Conservation (phyloP, 2,888 invertebrate species). For the Ametastegia equiseti region DNA sequence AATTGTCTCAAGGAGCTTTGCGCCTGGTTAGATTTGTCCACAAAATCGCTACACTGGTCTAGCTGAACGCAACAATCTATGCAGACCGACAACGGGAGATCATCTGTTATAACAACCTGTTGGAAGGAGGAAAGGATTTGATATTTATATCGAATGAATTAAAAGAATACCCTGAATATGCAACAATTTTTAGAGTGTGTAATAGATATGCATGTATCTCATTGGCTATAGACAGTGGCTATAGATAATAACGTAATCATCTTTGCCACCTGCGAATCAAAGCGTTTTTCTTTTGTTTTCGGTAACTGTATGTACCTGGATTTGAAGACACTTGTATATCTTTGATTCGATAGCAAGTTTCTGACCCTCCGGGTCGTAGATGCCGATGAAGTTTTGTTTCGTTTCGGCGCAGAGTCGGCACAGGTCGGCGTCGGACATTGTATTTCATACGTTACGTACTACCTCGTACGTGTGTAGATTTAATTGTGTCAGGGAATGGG, state of each 20-base stretch:
- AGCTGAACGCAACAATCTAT: conserved; percentile 73
- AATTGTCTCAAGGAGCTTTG: conserved; percentile 72
- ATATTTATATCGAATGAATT: too few relatives aligned
- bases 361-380: conserved; percentile 75
- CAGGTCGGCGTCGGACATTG: conserved; percentile 68
- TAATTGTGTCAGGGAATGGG: not conserved
- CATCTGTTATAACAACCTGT: conserved; percentile 71
- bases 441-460: conserved; percentile 43
- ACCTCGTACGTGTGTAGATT: not conserved
- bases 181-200: too few relatives aligned
- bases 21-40: conserved; percentile 73
- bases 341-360: conserved; percentile 73
- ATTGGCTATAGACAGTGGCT: too few relatives aligned
- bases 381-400: conserved; percentile 73
- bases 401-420: conserved; percentile 76
- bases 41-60: conserved; percentile 74
- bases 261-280: not conserved
- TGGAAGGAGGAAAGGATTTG: too few relatives aligned
- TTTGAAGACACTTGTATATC: conserved; percentile 75
- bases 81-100: conserved; percentile 73
- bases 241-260: not conserved
- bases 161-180: too few relatives aligned
- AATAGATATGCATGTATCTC: too few relatives aligned
- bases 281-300: not conserved
- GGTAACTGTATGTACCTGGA: conserved; percentile 67